A percentile compares a stretch with the other conserved stretches of the same genome.
Evolutionary conservation across 2,888 invertebrate genomes (phyloP).

Genomic region (Antheraea yamamai): DNA sequence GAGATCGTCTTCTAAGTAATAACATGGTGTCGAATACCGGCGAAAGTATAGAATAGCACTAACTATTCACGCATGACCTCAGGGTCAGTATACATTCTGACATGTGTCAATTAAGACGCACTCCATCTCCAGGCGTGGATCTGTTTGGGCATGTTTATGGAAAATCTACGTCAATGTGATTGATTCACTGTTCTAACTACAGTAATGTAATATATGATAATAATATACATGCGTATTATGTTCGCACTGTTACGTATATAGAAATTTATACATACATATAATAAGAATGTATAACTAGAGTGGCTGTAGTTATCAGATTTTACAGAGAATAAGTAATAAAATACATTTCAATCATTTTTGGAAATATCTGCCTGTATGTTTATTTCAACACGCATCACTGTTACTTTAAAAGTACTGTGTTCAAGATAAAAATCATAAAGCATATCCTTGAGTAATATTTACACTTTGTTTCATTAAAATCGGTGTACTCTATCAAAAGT

Average conservation of each 20-base stretch:
- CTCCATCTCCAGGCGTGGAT: constrained; percentile 70
- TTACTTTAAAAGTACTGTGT: too few species aligned
- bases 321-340: too few species aligned
- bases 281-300: too few species aligned
- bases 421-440: too few species aligned
- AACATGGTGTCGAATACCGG: constrained; percentile 43
- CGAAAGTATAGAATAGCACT: constrained; percentile 76
- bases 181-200: constrained; percentile 74
- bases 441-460: too few species aligned
- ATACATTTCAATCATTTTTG: too few species aligned
- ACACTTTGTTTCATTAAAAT: too few species aligned
- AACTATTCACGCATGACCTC: constrained; percentile 76
- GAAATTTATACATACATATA: too few species aligned
- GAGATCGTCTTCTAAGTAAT: constrained; percentile 53
- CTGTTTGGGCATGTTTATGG: constrained; percentile 79
- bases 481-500: too few species aligned
- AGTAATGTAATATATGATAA: constrained; percentile 24
- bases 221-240: neutral
- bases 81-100: constrained; percentile 78
- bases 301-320: too few species aligned
- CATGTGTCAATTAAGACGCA: constrained; percentile 80
- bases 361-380: too few species aligned
- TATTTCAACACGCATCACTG: too few species aligned
- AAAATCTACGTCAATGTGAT: constrained; percentile 68
- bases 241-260: neutral